Conservation (phyloP, 2,113 vertebrate species). For the Furnarius figulus region DNA sequence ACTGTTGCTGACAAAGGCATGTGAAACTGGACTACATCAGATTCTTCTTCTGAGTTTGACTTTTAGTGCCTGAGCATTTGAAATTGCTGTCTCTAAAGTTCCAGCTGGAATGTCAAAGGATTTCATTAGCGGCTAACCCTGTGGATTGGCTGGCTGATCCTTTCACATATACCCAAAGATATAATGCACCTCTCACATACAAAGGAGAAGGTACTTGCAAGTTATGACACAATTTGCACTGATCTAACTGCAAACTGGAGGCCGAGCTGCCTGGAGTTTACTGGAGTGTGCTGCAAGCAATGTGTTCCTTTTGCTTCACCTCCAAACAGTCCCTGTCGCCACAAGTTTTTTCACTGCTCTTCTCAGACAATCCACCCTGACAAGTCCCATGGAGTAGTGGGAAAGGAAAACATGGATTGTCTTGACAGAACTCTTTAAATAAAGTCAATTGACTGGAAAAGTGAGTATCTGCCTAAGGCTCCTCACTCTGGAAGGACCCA, state of each 20-base stretch:
- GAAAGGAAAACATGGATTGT: background rate
- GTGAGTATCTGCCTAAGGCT: background rate
- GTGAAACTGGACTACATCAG: background rate
- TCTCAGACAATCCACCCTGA: background rate
- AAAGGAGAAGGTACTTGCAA: background rate
- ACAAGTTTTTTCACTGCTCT: background rate
- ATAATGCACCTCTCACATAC: rapidly evolving
- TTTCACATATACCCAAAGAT: background rate
- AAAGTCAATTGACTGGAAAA: constrained; percentile 13
- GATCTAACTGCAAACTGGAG: background rate
- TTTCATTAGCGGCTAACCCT: background rate
- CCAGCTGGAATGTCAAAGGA: background rate
- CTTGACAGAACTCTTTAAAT: constrained; percentile 34
- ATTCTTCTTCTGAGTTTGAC: background rate
- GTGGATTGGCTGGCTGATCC: background rate
- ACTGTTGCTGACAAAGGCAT: background rate
- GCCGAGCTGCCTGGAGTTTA: background rate
- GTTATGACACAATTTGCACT: background rate
- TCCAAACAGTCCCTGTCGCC: background rate
- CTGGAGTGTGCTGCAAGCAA: background rate
- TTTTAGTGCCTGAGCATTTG: background rate
- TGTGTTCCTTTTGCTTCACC: background rate
- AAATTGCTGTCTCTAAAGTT: background rate
- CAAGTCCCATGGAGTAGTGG: background rate
- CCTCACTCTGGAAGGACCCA: background rate